Conservation (phyloP, 2,113 vertebrate species). For the Hemiscyllium ocellatum region DNA sequence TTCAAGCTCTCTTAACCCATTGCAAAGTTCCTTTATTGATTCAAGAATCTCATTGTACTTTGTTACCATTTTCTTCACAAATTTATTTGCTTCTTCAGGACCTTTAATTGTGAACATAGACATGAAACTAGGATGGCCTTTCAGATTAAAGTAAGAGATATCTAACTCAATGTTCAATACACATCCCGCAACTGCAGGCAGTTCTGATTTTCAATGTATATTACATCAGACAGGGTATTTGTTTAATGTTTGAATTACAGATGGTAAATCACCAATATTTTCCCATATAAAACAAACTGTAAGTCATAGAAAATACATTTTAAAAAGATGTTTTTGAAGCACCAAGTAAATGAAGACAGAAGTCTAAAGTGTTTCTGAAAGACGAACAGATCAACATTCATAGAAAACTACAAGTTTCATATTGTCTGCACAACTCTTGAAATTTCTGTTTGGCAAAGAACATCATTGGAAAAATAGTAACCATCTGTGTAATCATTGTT, state of each 20-base stretch:
- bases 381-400: not conserved
- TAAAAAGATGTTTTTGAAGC: not conserved
- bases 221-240: not conserved
- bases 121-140: not conserved
- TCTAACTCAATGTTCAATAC: not conserved
- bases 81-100: slow-evolving; percentile 72
- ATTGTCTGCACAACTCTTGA: not conserved
- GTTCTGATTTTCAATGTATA: not conserved
- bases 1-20: slow-evolving; percentile 66
- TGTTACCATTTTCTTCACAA: slow-evolving; percentile 65
- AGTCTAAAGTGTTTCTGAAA: not conserved
- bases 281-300: not conserved
- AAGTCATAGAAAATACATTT: not conserved
- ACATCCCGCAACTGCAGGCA: not conserved
- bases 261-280: not conserved
- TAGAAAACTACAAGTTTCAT: not conserved
- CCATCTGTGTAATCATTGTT: not conserved
- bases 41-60: slow-evolving; percentile 73
- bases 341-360: not conserved
- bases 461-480: too few species aligned
- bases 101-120: slow-evolving; percentile 52
- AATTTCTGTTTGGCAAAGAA: not conserved
- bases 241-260: not conserved
- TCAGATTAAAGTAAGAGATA: not conserved
- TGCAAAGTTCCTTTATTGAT: slow-evolving; percentile 70